Evolutionary conservation across 1,140 invertebrate genomes (phyloP).

Genomic region (Anastrepha ludens): DNA sequence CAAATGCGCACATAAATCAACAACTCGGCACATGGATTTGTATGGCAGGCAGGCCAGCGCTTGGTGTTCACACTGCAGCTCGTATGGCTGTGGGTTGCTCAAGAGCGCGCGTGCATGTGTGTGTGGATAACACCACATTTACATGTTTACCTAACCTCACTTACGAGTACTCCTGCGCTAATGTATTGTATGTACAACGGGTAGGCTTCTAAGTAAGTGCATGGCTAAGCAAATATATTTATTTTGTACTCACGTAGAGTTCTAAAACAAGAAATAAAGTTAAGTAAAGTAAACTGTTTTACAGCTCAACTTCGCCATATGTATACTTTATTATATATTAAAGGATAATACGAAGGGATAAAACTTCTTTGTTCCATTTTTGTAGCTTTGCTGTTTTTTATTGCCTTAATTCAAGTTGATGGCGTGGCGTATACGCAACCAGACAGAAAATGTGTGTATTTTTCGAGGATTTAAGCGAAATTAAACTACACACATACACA

Average conservation of each 20-base stretch:
- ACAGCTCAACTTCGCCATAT: conserved; percentile 1
- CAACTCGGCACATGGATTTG: neutral
- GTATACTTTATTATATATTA: conserved; percentile 13
- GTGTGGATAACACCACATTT: too few relatives aligned
- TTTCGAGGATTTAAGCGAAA: conserved; percentile 1
- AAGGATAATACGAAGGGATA: neutral
- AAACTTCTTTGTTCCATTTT: neutral
- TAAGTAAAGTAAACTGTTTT: conserved; percentile 25
- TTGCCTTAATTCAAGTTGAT: conserved; percentile 11
- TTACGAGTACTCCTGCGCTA: too few relatives aligned
- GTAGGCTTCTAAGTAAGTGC: conserved; percentile 7
- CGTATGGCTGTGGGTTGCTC: too few relatives aligned
- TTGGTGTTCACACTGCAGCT: too few relatives aligned
- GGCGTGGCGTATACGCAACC: neutral
- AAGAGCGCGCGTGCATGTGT: too few relatives aligned
- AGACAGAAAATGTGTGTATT: neutral
- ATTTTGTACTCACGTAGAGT: neutral
- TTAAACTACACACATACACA: neutral
- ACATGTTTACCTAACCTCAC: too few relatives aligned
- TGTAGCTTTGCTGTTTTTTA: neutral
- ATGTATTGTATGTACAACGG: too few relatives aligned
- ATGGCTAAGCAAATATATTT: neutral
- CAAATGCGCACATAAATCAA: conserved; percentile 17
- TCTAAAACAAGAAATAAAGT: neutral
- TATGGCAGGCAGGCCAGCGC: too few relatives aligned